phyloP scores from a whole-genome alignment of 1,140 invertebrate genomes.

The Pseudobourletiella spinata region DNA sequence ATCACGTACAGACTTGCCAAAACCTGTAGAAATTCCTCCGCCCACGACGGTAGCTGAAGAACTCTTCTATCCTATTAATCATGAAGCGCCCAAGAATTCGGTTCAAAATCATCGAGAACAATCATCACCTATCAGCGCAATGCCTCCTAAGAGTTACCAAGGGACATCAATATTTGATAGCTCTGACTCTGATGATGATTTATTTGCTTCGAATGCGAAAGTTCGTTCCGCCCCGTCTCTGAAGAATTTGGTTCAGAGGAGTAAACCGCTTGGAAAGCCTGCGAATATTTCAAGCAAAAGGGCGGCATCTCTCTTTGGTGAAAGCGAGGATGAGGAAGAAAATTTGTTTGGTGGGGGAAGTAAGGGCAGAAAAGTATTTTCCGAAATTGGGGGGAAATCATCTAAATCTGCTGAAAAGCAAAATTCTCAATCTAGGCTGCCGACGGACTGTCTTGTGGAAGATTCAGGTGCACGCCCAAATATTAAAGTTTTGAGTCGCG shows the following conservation, averaged over 20 bases:
- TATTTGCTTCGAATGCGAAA: constrained; percentile 18
- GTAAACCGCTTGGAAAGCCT: neutral
- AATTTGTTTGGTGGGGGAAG: neutral
- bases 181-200: constrained; percentile 36
- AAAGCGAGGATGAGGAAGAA: neutral
- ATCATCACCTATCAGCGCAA: too few species aligned
- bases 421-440: neutral
- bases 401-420: neutral
- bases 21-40: too few species aligned
- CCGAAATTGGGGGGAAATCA: neutral
- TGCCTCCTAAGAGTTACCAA: neutral
- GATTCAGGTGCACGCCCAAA: too few species aligned
- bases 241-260: neutral
- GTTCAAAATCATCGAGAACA: too few species aligned
- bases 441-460: neutral
- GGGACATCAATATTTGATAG: constrained; percentile 32
- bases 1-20: too few species aligned
- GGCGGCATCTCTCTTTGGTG: neutral
- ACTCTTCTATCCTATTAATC: too few species aligned
- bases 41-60: too few species aligned
- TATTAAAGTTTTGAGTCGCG: too few species aligned
- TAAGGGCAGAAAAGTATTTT: neutral
- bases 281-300: neutral
- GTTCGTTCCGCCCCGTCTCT: neutral
- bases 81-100: too few species aligned